Percentiles rank a stretch among this genome's conserved stretches.
Evolutionary conservation across 2,113 vertebrate genomes (phyloP).

Genomic region (Pterophyllum scalare): DNA sequence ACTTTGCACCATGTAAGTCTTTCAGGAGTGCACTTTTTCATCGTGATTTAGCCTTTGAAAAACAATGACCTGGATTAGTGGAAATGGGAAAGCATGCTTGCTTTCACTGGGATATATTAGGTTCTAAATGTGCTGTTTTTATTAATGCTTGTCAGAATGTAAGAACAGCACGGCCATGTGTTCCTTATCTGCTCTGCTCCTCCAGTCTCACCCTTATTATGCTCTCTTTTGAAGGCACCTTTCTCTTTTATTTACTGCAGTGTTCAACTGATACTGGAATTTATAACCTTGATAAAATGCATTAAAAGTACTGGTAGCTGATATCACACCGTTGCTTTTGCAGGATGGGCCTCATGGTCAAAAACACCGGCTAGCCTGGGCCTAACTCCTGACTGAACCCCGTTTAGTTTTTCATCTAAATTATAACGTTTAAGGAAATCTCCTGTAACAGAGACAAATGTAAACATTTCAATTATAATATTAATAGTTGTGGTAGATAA

Average conservation of each 20-base stretch:
- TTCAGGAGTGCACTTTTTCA: neutral
- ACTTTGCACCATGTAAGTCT: neutral
- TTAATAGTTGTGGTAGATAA: too few species aligned
- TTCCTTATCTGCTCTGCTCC: neutral
- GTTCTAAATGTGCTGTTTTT: neutral
- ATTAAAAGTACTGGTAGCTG: neutral
- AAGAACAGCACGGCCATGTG: neutral
- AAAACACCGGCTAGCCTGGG: neutral
- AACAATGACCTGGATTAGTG: neutral
- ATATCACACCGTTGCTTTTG: neutral
- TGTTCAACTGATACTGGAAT: neutral
- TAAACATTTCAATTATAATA: too few species aligned
- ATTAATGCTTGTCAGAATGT: neutral
- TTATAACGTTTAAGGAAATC: too few species aligned
- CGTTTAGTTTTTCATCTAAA: too few species aligned
- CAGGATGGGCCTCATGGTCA: neutral
- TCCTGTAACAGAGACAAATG: too few species aligned
- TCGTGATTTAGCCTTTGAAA: neutral
- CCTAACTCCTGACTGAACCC: neutral
- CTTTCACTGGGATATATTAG: neutral
- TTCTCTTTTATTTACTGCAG: neutral
- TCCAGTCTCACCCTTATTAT: neutral
- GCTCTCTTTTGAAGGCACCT: neutral
- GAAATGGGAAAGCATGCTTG: neutral
- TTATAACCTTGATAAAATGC: neutral